Conservation (phyloP, 2,113 vertebrate genomes). For the Pogonocichla stellata region DNA sequence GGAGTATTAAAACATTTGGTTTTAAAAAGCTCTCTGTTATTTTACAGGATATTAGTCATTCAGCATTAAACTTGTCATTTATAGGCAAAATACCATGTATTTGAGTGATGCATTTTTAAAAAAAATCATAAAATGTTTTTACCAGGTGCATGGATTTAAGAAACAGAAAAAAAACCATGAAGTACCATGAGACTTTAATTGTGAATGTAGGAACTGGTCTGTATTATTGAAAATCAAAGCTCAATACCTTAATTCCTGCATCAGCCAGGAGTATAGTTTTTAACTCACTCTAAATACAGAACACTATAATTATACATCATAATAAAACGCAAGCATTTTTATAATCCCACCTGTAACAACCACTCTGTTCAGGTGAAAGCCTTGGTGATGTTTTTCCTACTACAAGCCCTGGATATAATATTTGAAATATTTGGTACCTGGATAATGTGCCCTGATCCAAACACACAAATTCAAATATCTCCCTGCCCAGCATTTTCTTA, state of each 20-base stretch:
- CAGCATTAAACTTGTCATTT: slow-evolving; percentile 19
- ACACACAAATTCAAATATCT: neutral
- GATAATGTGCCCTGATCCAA: neutral
- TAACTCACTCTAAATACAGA: slow-evolving; percentile 23
- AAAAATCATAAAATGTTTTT: neutral
- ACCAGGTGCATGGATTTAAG: slow-evolving; percentile 8
- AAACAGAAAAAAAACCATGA: neutral
- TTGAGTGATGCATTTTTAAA: neutral
- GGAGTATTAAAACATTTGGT: slow-evolving; percentile 49
- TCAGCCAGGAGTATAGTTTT: neutral
- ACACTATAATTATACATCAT: neutral
- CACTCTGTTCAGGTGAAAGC: neutral
- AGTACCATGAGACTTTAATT: neutral
- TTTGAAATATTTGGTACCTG: neutral
- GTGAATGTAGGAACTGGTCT: neutral
- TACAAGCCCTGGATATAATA: neutral
- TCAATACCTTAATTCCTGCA: neutral
- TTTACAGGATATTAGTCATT: slow-evolving; percentile 24
- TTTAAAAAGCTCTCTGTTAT: slow-evolving; percentile 23
- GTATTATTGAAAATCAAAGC: neutral
- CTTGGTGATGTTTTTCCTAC: neutral
- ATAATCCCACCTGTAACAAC: slow-evolving; percentile 2
- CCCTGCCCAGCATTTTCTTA: neutral
- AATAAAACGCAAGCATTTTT: neutral
- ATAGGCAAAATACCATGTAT: slow-evolving; percentile 20